Evolutionary conservation across 2,888 invertebrate genomes (phyloP).

Genomic region (Ormyrus pomaceus): DNA sequence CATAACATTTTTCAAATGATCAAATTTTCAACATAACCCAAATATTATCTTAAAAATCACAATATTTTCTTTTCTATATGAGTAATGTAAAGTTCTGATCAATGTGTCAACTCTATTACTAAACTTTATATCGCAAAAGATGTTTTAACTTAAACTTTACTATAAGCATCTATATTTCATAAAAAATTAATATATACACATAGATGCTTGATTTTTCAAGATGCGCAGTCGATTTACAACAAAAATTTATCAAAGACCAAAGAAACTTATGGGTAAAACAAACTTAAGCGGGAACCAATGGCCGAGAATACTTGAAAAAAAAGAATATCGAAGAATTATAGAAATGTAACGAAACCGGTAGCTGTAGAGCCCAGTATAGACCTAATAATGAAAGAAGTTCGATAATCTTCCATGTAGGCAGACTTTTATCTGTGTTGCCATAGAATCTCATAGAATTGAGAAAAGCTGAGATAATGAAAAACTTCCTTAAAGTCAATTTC

Average conservation of each 20-base stretch:
- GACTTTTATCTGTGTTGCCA: slow-evolving; percentile 41
- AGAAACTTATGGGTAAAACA: slow-evolving; percentile 45
- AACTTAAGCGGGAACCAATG: background rate
- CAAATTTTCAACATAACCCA: background rate
- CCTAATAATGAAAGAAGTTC: slow-evolving; percentile 49
- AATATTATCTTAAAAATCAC: background rate
- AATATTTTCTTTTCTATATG: background rate
- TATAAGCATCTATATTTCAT: slow-evolving; percentile 22
- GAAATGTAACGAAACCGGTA: background rate
- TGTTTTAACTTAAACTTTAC: slow-evolving; percentile 11
- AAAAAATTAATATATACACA: background rate
- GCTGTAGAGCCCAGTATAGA: slow-evolving; percentile 30
- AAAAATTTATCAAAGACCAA: slow-evolving; percentile 53
- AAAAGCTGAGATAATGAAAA: slow-evolving; percentile 3
- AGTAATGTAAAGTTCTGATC: slow-evolving; percentile 26
- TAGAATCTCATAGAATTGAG: slow-evolving; percentile 18
- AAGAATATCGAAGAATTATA: background rate
- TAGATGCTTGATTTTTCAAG: slow-evolving; percentile 45
- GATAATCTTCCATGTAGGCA: slow-evolving; percentile 54
- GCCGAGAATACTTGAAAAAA: slow-evolving; percentile 13
- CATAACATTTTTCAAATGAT: background rate
- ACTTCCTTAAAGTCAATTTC: slow-evolving; percentile 36
- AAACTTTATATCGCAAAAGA: slow-evolving; percentile 16
- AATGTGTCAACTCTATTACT: slow-evolving; percentile 31
- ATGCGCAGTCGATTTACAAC: slow-evolving; percentile 10